A percentile compares a stretch with the other conserved stretches of the same genome.
phyloP scores from a whole-genome alignment of 2,888 invertebrate genomes.

The Parnassius orleans region DNA sequence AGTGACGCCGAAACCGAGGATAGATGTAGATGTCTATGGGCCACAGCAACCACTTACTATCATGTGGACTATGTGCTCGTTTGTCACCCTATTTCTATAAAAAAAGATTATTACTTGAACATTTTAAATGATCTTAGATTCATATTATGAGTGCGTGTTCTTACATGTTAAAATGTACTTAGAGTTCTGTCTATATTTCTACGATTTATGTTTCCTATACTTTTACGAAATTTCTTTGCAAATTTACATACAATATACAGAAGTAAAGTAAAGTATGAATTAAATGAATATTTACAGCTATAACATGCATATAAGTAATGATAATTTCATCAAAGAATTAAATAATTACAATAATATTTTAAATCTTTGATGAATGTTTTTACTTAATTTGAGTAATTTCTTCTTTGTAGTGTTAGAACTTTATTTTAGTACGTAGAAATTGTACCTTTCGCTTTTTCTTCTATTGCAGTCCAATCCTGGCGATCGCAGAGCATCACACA shows the following conservation, averaged over 20 bases:
- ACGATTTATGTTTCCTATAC: conserved; percentile 1
- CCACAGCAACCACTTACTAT: too few relatives aligned
- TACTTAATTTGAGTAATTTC: conserved; percentile 14
- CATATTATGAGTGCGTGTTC: too few relatives aligned
- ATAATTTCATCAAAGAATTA: background rate
- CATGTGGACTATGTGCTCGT: too few relatives aligned
- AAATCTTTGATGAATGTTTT: background rate
- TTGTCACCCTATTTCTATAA: too few relatives aligned
- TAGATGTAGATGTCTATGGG: too few relatives aligned
- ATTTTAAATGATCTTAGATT: too few relatives aligned
- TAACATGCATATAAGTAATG: background rate
- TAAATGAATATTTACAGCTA: background rate
- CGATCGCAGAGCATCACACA: conserved; percentile 86
- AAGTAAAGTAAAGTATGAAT: conserved; percentile 18
- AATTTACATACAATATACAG: conserved; percentile 6
- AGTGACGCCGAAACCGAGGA: too few relatives aligned
- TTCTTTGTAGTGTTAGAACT: conserved; percentile 21
- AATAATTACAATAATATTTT: background rate
- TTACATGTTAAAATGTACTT: too few relatives aligned
- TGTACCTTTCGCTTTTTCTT: conserved; percentile 49
- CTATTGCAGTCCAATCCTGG: conserved; percentile 88
- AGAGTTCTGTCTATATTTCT: too few relatives aligned
- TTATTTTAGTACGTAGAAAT: conserved; percentile 25
- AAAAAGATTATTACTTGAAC: too few relatives aligned
- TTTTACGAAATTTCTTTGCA: conserved; percentile 19